Evolutionary conservation across 2,888 invertebrate genomes (phyloP).

Genomic region (Brachynemurus nebulosus): DNA sequence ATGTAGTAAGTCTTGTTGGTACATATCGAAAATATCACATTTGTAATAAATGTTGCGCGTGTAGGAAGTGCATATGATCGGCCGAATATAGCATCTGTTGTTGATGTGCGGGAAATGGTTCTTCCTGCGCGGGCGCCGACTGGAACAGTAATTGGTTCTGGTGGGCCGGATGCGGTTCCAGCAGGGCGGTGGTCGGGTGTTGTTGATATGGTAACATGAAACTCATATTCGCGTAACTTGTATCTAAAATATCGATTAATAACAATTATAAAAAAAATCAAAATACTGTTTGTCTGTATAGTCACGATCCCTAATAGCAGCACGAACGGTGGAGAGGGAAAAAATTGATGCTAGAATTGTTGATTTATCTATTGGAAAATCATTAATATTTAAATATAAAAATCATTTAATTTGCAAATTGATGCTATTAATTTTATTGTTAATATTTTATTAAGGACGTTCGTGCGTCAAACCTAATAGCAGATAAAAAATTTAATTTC

Average conservation of each 20-base stretch:
- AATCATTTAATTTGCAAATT: no score
- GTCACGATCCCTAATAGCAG: no score
- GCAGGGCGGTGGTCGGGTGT: neutral
- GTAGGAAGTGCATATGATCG: conserved; percentile 6
- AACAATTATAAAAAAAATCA: neutral
- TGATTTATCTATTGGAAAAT: no score
- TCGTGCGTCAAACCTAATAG: no score
- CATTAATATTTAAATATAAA: no score
- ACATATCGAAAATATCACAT: no score
- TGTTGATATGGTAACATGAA: conserved; percentile 6
- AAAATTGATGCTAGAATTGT: no score
- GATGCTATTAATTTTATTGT: no score
- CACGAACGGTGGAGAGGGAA: neutral
- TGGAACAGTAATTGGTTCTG: conserved; percentile 4
- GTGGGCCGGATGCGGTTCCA: conserved; percentile 5
- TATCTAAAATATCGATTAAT: neutral
- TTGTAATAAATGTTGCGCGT: conserved; percentile 6
- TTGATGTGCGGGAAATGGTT: conserved; percentile 2
- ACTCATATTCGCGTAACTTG: conserved; percentile 2
- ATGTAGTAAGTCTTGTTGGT: no score
- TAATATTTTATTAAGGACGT: no score
- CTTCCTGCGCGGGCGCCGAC: neutral
- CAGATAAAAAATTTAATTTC: no score
- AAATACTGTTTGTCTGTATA: neutral
- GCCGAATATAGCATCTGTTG: conserved; percentile 1